A percentile compares a stretch with the other conserved stretches of the same genome.
Conservation (phyloP, 2,888 invertebrate genomes). For the Tuta absoluta region DNA sequence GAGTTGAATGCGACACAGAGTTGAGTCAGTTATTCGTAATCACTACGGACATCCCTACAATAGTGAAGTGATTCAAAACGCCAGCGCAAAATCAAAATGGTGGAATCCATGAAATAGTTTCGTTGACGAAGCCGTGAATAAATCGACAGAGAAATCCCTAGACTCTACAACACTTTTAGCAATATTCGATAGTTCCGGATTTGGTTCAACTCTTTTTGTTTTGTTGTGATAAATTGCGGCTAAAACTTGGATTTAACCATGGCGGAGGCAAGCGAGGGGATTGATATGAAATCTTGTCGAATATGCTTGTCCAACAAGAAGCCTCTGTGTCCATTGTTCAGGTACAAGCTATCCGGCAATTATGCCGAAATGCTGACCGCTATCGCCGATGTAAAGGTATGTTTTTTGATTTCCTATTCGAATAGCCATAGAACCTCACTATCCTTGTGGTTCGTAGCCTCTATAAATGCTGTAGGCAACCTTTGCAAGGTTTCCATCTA, state of each 20-base stretch:
- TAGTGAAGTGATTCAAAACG: conserved; percentile 26
- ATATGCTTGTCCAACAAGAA: conserved; percentile 71
- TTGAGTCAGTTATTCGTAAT: neutral
- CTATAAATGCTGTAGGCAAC: too few relatives aligned
- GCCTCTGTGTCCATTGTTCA: conserved; percentile 71
- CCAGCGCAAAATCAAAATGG: conserved; percentile 29
- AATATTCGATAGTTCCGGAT: conserved; percentile 49
- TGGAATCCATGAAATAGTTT: conserved; percentile 24
- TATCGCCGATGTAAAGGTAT: conserved; percentile 75
- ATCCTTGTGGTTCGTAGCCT: too few relatives aligned
- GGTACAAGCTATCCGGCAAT: conserved; percentile 74
- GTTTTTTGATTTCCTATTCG: neutral
- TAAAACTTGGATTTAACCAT: conserved; percentile 42
- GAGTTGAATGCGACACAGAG: neutral
- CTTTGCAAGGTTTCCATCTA: too few relatives aligned
- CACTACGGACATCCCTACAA: conserved; percentile 16
- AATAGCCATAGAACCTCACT: neutral
- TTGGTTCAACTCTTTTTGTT: conserved; percentile 49
- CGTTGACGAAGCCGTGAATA: conserved; percentile 24
- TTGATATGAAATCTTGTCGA: conserved; percentile 70
- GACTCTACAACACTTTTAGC: conserved; percentile 21
- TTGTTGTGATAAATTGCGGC: conserved; percentile 32
- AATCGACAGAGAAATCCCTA: conserved; percentile 33
- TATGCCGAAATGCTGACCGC: conserved; percentile 79
- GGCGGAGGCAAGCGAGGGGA: conserved; percentile 52